These are phyloP conservation scores for Zoanthus solanderi DNA, from an alignment of 92 coral and sea anemone species.

Conservation along the genomic window DNA sequence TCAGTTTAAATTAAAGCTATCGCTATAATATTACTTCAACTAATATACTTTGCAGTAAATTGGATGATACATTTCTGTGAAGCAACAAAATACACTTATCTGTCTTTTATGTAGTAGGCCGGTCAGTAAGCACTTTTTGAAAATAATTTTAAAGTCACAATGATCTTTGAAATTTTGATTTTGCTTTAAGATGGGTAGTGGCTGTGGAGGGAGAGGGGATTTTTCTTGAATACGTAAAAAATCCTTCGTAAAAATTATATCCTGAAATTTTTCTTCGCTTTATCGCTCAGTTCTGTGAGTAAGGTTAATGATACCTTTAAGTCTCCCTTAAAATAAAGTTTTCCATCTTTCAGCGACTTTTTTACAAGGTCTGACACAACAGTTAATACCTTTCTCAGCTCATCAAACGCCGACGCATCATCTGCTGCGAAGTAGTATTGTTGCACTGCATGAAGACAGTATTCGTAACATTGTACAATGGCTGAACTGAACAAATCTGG, in stretches of 20 bases:
- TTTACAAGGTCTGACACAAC: not conserved
- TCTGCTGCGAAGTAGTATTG: not conserved
- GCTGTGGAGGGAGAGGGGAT: not conserved
- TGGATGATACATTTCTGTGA: not conserved
- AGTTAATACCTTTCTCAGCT: not conserved
- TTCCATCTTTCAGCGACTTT: constrained; percentile 36
- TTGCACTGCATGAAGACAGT: constrained; percentile 2
- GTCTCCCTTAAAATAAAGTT: constrained; percentile 48
- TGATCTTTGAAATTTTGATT: not conserved
- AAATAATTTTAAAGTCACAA: not conserved
- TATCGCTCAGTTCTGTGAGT: not conserved
- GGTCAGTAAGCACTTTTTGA: not conserved
- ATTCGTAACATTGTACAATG: not conserved
- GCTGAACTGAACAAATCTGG: not conserved
- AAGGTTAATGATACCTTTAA: constrained; percentile 20
- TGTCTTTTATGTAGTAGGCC: not conserved
- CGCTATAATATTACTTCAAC: too few relatives aligned
- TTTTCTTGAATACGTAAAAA: not conserved
- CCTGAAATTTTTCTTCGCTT: not conserved
- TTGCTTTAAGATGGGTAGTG: not conserved
- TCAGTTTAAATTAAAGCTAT: not conserved
- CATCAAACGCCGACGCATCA: constrained; percentile 17
- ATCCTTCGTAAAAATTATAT: not conserved
- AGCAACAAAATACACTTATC: not conserved
- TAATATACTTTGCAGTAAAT: not conserved